These are phyloP conservation scores for Agrypnus murinus DNA, from an alignment of 2,888 invertebrate species.

Conservation along the genomic window DNA sequence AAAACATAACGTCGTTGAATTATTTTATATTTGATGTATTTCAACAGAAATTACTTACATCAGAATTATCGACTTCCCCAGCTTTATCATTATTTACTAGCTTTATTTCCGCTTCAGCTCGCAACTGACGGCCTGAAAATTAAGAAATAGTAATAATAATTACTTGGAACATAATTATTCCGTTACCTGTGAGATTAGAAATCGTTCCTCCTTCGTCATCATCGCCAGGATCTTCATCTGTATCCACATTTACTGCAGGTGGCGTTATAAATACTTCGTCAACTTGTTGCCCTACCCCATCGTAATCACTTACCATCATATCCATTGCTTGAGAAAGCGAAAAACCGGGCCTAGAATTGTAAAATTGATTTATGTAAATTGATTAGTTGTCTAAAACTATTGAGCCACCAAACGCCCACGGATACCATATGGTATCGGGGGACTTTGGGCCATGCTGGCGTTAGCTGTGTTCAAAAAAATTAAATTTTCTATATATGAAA, in stretches of 20 bases:
- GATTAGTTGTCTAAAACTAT: too few relatives aligned
- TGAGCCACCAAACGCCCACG: too few relatives aligned
- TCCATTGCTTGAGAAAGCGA: too few relatives aligned
- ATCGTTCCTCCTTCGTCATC: too few relatives aligned
- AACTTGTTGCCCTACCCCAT: too few relatives aligned
- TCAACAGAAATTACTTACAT: background rate
- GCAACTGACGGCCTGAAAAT: conserved; percentile 1
- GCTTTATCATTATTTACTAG: background rate
- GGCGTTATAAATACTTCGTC: too few relatives aligned
- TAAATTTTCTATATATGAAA: background rate
- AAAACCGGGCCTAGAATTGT: background rate
- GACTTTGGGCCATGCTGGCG: too few relatives aligned
- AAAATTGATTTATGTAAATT: too few relatives aligned
- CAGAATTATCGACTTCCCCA: background rate
- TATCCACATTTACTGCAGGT: background rate
- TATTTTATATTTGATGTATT: background rate
- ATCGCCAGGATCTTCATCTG: background rate
- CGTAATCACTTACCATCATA: background rate
- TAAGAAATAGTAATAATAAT: background rate
- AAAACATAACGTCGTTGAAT: too few relatives aligned
- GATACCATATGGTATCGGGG: background rate
- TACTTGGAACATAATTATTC: background rate
- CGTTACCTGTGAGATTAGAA: background rate
- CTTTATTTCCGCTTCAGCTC: background rate
- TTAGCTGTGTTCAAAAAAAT: too few relatives aligned